Evolutionary conservation across 2,113 vertebrate genomes (phyloP), one percentile per base, ranked within the genome.

Genomic region (Tychaedon coryphoeus): DNA sequence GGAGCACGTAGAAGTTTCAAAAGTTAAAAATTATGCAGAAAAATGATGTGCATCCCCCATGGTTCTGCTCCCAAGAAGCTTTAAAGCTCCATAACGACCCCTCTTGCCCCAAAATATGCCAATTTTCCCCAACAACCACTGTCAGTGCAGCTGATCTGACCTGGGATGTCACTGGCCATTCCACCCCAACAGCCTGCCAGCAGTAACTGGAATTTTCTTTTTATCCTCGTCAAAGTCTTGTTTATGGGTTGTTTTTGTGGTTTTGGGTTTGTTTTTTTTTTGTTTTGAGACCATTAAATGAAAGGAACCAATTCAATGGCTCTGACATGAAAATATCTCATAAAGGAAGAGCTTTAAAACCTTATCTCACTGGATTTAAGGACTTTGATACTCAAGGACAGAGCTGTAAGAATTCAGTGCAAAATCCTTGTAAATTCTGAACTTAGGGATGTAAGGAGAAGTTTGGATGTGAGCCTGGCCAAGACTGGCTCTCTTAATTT

Each of bases 1-100:
- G 15, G 79, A 29, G 15, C 34, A 16, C 3, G 42, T 0, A 50
- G 19, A 51, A 56, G 8, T 5, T 65, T 16, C 4, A 0, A 10
- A 66, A 83, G 17, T 57, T 53, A 14, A 56, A 71, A 81, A 53
- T 7, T 0, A 50, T 14, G 12, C 10, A 51, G n/a, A 45, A 67
- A 70, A 64, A 22, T 0, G 4, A 80, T 43, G 15, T 5, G 10
- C 45, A 17, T 45, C 28, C 65, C 19, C 38, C 53, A 17, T 9
- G 10, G 34, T 33, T 92, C 34, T 31, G 43, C 14, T 76, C 26
- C 45, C 38, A 18, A 79, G 53, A 43, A 85, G 45, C 19, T 79
- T 62, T 45, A 75, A 45, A 45, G 50, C 28, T n/a, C 50, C 22
- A 17, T 14, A 57, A 79, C 33, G 62, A 69, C 24, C 54, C 34